These are phyloP conservation scores for Holacanthus passer DNA, from an alignment of 2,113 vertebrate species.

Conservation along the genomic window DNA sequence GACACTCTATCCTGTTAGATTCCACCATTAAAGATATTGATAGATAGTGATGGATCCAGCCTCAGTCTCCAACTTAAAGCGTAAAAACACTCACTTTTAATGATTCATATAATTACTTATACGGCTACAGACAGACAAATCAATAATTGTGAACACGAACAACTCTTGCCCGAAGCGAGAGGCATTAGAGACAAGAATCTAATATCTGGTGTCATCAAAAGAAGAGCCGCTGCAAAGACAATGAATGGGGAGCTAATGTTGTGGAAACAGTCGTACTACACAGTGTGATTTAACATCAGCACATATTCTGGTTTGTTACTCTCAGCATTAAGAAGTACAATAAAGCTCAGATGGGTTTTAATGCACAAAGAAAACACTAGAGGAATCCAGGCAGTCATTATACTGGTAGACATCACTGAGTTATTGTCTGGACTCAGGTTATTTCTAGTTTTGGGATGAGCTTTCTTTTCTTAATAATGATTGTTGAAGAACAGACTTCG, in stretches of 20 bases:
- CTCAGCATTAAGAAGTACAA: not conserved
- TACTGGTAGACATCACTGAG: not conserved
- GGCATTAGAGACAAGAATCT: conserved; percentile 18
- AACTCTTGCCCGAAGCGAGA: conserved; percentile 10
- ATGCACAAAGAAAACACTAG: not conserved
- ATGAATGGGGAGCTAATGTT: conserved; percentile 21
- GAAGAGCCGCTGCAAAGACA: not conserved
- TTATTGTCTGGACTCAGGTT: not conserved
- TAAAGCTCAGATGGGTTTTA: not conserved
- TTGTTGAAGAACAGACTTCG: not conserved
- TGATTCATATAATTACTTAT: conserved; percentile 40
- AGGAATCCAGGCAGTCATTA: not conserved
- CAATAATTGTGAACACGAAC: conserved; percentile 38
- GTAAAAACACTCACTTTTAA: conserved; percentile 23
- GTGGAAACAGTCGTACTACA: conserved; percentile 5
- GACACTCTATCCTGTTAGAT: conserved; percentile 1
- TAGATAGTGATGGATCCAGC: not conserved
- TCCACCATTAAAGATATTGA: not conserved
- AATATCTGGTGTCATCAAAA: conserved; percentile 22
- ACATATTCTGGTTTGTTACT: conserved; percentile 18
- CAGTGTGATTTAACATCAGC: conserved; percentile 14
- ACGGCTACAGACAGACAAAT: conserved; percentile 29
- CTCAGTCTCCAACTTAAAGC: conserved; percentile 11
- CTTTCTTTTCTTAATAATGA: not conserved
- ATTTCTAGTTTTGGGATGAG: not conserved